Base-by-base conservation (phyloP, 2,113 vertebrate genomes). In the Syngnathus floridae region DNA sequence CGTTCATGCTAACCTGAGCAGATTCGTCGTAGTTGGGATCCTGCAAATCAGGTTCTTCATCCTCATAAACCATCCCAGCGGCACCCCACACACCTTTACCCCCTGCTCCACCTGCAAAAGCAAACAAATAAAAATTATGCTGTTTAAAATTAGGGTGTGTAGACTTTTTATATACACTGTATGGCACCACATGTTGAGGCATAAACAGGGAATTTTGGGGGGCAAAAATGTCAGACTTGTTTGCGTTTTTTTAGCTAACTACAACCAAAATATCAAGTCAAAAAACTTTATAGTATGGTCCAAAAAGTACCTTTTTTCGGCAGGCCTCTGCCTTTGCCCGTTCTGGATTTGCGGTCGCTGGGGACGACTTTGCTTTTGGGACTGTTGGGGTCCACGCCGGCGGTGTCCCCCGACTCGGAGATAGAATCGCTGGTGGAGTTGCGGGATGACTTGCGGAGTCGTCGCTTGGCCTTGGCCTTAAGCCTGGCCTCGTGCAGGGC, bases 1-100 rank as follows among this genome's bases (percentile, higher is more conserved):
- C 7, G 35, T 56, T 56, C 12, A 35, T 14, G 14, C 70, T 49
- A 72, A 93, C 93, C 92, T 94, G 93, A n/a, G 88, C 74, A n/a
- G 67, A 83, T 68, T 94, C 93, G 46, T 95, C 93, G 4, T 95
- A 94, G 88, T 95, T 95, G 35, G 93, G 93, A 72, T 95, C 93
- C 0, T 79, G 90, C 4, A 75, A 75, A 0, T 95, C 93, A 0
- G 91, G 93, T 62, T 95, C 93, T 67, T 94, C 93, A 63, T 87
- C 90, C 75, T 92, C 90, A 37, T 95, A 95, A 63, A 94, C 91
- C 85, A 93, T 89, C 0, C 93, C 93, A 0, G 93, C 92, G 21
- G 93, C 93, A 1, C 93, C 93, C 93, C 93, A 95, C 36, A 95
- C 93, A 4, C 93, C 93, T 78, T 95, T 95, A 26, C 93, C 93